Conservation (phyloP, 2,113 vertebrate genomes). For the Poecile atricapillus region DNA sequence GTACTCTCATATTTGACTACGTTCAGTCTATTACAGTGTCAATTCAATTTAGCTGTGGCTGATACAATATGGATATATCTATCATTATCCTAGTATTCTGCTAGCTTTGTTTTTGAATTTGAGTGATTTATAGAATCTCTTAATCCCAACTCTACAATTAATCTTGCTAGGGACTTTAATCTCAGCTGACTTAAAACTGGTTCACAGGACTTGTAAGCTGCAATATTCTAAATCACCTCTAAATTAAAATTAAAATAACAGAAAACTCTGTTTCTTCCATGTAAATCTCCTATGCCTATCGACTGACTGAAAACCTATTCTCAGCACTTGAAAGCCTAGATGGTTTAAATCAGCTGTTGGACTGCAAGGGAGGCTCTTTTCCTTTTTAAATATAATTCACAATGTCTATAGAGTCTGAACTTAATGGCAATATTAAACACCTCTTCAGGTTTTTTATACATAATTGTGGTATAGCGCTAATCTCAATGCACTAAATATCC, state of each 20-base stretch:
- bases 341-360: neutral
- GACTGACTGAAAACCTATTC: neutral
- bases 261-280: conserved; percentile 14
- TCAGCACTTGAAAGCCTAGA: neutral
- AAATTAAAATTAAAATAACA: conserved; percentile 60
- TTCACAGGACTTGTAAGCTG: conserved; percentile 17
- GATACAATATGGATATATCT: conserved; percentile 7
- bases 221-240: conserved; percentile 21
- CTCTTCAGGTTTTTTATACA: neutral
- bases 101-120: conserved; percentile 48
- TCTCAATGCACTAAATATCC: neutral
- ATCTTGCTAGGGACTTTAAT: conserved; percentile 46
- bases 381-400: neutral
- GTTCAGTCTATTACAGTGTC: conserved; percentile 12
- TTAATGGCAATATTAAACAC: neutral
- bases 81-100: conserved; percentile 19
- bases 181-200: conserved; percentile 38
- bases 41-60: conserved; percentile 50
- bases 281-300: neutral
- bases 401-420: neutral
- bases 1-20: neutral
- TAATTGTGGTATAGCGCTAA: neutral
- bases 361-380: neutral
- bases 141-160: conserved; percentile 53
- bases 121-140: conserved; percentile 56